Evolutionary conservation across 2,888 invertebrate genomes (phyloP), one percentile per base, ranked within the genome.

Genomic region (Koerneria pararmatus): DNA sequence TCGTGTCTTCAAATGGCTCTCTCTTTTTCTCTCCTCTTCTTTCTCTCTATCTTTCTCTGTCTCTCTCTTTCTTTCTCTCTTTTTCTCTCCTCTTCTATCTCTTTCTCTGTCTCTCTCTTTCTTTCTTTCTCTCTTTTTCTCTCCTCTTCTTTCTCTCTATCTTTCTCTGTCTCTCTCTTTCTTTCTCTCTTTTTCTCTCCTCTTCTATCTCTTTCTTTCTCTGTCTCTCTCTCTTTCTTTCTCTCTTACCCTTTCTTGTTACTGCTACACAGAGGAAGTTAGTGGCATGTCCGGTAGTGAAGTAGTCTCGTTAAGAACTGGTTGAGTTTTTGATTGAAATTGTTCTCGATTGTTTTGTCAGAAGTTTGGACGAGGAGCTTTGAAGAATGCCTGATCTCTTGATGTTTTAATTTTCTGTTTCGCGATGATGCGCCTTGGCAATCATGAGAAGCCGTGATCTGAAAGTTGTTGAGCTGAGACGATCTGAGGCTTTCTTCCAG

Each of bases 41-140:
- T 48, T 48, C 48, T 32, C 60, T 48, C 60, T 34, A 48, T 60
- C 24, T 60, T 60, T 31, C 46, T 19, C 19, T 34, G 60, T 60
- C 35, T 34, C 49, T 60, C 22, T 22, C 60, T 27, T 46, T 46
- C 15, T 57, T 37, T 24, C 37, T 35, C 57, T 27, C 22, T 27
- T n/a, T 51, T 34, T 60, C 60, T 34, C 31, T 32, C 41, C 46
- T 46, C 29, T 41, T 59, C 29, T 24, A 3, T 24, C 15, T n/a
- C 37, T n/a, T 60, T 35, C 31, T 48, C 48, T 48, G 31, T 59
- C 46, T 19, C 11, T 46, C 19, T n/a, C n/a, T 59, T 46, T 27
- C 31, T 59, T 41, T 24, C 8, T 24, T 15, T n/a, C 37, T n/a
- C 49, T 35, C 31, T 48, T 46, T 48, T 48, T 59, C 46, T 19